Evolutionary conservation across 2,888 invertebrate genomes (phyloP).

Genomic region (Chrysomela aeneicollis): DNA sequence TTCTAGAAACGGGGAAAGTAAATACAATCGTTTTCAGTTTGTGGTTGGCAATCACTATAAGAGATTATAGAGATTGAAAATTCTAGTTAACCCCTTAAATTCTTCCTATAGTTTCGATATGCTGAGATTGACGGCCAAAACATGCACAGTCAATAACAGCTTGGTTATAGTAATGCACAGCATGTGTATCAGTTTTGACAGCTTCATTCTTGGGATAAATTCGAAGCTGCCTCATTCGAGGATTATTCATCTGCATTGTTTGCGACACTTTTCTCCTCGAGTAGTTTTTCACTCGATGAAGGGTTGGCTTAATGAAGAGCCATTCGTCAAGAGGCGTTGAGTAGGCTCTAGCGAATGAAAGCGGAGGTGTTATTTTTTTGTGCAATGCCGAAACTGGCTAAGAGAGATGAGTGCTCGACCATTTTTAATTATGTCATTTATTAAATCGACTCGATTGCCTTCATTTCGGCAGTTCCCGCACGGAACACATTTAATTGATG

Average conservation of each 20-base stretch:
- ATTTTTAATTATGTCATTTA: constrained; percentile 39
- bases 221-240: neutral
- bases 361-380: constrained; percentile 43
- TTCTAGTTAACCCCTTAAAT: neutral
- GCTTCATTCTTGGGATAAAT: no score
- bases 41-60: neutral
- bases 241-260: neutral
- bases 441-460: constrained; percentile 28
- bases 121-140: no score
- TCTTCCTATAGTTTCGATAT: neutral
- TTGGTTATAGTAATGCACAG: no score
- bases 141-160: no score
- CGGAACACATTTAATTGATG: constrained; percentile 18
- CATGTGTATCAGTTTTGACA: no score
- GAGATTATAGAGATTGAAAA: neutral
- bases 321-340: constrained; percentile 48
- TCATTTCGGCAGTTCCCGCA: constrained; percentile 27
- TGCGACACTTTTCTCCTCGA: constrained; percentile 21
- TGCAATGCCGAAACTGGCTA: constrained; percentile 34
- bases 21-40: constrained; percentile 17
- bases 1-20: constrained; percentile 3
- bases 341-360: constrained; percentile 42
- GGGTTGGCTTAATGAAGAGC: constrained; percentile 49
- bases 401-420: constrained; percentile 28
- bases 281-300: constrained; percentile 40